Conservation (phyloP, 1,140 invertebrate species). For the Drosophila santomea region DNA sequence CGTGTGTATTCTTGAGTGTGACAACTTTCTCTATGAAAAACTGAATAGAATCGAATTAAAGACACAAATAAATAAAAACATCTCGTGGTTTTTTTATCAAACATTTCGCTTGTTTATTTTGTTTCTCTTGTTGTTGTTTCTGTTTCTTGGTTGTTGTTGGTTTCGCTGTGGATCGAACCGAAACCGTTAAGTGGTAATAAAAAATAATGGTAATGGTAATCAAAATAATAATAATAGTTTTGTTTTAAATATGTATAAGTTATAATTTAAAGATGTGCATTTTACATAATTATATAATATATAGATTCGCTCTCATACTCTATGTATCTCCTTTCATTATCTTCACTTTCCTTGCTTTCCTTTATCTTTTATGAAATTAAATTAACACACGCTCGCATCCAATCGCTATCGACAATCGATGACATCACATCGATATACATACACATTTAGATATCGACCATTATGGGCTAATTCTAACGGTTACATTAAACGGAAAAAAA, state of each 20-base stretch:
- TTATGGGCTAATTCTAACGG: conserved; percentile 22
- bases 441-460: conserved; percentile 35
- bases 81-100: conserved; percentile 47
- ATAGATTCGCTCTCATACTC: conserved; percentile 45
- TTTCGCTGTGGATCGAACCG: conserved; percentile 38
- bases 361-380: conserved; percentile 42
- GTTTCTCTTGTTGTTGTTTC: conserved; percentile 47
- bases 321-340: conserved; percentile 3
- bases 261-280: conserved; percentile 50
- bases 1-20: conserved; percentile 15
- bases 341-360: not conserved
- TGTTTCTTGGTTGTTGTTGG: conserved; percentile 33
- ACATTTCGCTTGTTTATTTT: conserved; percentile 71
- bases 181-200: conserved; percentile 49
- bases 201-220: conserved; percentile 45
- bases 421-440: conserved; percentile 27
- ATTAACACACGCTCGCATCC: conserved; percentile 47
- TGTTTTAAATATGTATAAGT: conserved; percentile 37
- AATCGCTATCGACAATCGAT: conserved; percentile 27
- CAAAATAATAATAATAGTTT: conserved; percentile 44
- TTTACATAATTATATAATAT: conserved; percentile 47
- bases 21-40: conserved; percentile 20
- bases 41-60: conserved; percentile 14
- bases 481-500: conserved; percentile 42
- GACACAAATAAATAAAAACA: conserved; percentile 24